Base-by-base conservation (phyloP, 2,888 invertebrate genomes). In the Erebia epiphron region DNA sequence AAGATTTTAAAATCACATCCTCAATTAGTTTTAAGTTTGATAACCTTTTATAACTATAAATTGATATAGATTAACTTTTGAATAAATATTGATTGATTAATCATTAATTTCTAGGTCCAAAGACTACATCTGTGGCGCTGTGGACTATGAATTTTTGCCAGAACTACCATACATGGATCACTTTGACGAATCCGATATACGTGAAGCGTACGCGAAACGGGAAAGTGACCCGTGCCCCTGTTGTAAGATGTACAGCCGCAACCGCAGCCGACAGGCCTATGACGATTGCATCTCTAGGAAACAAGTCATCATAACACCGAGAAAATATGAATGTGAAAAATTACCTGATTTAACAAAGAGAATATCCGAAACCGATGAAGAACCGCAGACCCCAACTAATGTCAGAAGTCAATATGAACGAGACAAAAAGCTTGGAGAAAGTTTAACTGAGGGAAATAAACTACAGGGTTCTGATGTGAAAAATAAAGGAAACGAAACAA, bases 121-220 rank as follows among this genome's bases (percentile, higher is more conserved):
- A 57, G 56, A 18, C 21, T 21, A 21, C 11, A 18, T 57, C 26
- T 57, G 56, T 13, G 56, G 56, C 21, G 56, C 56, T 10, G 8
- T 21, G 21, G 56, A 57, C 56, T 57, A 57, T 26, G 56, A 57
- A 14, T 57, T 57, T 26, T 26, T 57, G 21, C 56, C 56, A 57
- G 56, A 57, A 57, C 10, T 57, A 13, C 56, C 56, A 9, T 57
- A 26, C 56, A 57, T 11, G 56, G 56, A 57, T 21, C 56, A 18
- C 13, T 11, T 57, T 2, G 21, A 11, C 11, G 11, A 13, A 18
- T 18, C 18, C 10, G 56, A 57, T 21, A 57, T 57, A 57, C 56
- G 56, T 3, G 21, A 57, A 57, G 56, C 56, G 2, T 57, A 57
- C 56, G 11, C 11, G 18, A 21, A 18, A 2, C 56, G 56, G 13